A percentile compares a stretch with the other conserved stretches of the same genome.
Conservation (phyloP, 2,113 vertebrate species). For the Mesocricetus auratus region DNA sequence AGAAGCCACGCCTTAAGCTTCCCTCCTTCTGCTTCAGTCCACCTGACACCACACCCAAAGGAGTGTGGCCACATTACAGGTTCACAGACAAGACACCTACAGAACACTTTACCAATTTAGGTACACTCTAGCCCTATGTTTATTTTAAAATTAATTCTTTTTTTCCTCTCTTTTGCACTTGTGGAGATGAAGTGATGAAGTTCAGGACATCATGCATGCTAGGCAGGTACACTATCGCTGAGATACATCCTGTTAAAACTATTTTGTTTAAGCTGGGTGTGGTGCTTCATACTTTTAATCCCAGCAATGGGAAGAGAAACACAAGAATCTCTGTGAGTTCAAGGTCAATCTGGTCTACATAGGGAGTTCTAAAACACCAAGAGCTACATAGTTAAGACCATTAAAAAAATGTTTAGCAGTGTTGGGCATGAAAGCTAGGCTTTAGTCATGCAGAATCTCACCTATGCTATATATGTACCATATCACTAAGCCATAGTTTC, state of each 20-base stretch:
- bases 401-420: neutral
- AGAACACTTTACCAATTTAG: neutral
- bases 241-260: neutral
- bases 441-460: neutral
- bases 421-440: neutral
- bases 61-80: too few relatives aligned
- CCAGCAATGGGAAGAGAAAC: neutral
- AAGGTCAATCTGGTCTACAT: neutral
- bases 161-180: neutral
- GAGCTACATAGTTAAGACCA: neutral
- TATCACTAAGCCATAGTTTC: neutral
- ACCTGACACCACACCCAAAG: too few relatives aligned
- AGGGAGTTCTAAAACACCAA: neutral
- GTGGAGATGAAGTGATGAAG: neutral
- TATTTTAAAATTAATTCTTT: neutral
- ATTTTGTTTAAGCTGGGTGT: neutral
- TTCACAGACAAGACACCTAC: too few relatives aligned
- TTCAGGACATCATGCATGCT: neutral
- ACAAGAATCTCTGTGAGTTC: neutral
- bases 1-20: too few relatives aligned
- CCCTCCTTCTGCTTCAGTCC: too few relatives aligned
- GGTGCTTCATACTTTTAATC: neutral
- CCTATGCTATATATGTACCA: too few relatives aligned
- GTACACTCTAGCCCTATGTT: neutral
- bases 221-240: neutral